Conservation (phyloP, 2,113 vertebrate species). For the Verasper variegatus region DNA sequence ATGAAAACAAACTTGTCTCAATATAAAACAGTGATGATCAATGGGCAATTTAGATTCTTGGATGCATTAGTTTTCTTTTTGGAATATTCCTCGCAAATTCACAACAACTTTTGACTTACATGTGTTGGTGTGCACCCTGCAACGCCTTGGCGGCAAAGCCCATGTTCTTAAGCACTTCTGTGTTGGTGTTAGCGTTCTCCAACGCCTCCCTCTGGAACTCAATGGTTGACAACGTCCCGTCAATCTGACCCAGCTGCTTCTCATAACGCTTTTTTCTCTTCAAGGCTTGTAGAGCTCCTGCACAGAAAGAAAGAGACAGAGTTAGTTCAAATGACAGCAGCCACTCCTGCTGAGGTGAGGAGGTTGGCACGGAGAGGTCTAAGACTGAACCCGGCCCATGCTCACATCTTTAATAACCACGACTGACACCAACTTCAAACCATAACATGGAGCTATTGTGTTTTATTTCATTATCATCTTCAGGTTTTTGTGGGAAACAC, state of each 20-base stretch:
- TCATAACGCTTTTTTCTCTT: constrained; percentile 97
- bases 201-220: constrained; percentile 97
- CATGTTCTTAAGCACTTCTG: constrained; percentile 99
- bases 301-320: not conserved
- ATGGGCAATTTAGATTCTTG: not conserved
- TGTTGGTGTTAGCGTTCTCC: constrained; percentile 98
- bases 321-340: not conserved
- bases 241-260: constrained; percentile 95
- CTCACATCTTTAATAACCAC: too few species aligned
- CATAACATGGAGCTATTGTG: too few species aligned
- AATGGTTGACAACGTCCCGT: constrained; percentile 95
- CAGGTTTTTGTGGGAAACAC: too few species aligned
- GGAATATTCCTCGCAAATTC: not conserved
- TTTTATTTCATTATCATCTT: too few species aligned
- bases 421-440: too few species aligned
- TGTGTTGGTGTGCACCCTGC: constrained; percentile 95
- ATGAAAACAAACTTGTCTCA: not conserved
- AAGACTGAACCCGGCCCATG: not conserved
- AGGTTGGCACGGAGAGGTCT: too few species aligned
- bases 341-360: not conserved
- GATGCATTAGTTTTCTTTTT: too few species aligned
- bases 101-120: constrained; percentile 79
- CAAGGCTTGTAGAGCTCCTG: constrained; percentile 94
- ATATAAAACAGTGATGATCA: not conserved
- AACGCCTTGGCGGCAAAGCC: constrained; percentile 94